phyloP scores from a whole-genome alignment of 2,113 vertebrate species.

The Athene cunicularia region DNA sequence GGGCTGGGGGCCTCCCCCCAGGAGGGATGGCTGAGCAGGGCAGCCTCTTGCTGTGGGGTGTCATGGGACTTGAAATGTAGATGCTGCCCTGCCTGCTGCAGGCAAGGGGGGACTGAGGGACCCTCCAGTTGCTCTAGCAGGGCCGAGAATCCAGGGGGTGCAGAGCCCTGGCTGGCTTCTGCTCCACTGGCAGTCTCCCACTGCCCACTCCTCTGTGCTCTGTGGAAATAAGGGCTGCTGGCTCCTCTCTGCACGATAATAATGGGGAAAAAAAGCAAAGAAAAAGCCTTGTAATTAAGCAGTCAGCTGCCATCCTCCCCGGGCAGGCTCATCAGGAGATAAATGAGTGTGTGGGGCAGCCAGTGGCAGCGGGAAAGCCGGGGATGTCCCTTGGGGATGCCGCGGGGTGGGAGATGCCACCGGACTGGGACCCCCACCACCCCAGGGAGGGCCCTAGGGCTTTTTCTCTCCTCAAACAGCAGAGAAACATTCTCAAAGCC shows the following conservation, averaged over 20 bases:
- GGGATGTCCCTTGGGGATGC: not conserved
- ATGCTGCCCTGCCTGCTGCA: not conserved
- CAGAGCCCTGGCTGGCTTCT: not conserved
- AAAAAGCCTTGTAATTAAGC: not conserved
- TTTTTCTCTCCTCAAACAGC: not conserved
- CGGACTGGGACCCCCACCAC: rapidly evolving
- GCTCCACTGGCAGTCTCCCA: not conserved
- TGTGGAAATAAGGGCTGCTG: not conserved
- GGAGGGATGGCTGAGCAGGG: not conserved
- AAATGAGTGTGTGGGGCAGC: not conserved
- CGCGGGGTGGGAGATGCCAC: rapidly evolving
- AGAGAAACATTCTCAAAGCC: not conserved
- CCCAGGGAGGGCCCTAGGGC: not conserved
- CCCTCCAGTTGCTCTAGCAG: not conserved
- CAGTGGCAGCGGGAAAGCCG: not conserved
- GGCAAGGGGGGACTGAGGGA: rapidly evolving
- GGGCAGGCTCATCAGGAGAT: not conserved
- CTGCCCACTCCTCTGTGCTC: not conserved
- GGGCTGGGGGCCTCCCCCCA: rapidly evolving
- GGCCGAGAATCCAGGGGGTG: not conserved
- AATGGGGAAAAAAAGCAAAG: not conserved
- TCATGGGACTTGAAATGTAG: not conserved
- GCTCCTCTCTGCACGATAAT: not conserved
- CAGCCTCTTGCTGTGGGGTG: not conserved
- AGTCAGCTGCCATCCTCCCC: not conserved